Conservation (phyloP, 2,797 vertebrate genomes). For the Podarcis siculus region DNA sequence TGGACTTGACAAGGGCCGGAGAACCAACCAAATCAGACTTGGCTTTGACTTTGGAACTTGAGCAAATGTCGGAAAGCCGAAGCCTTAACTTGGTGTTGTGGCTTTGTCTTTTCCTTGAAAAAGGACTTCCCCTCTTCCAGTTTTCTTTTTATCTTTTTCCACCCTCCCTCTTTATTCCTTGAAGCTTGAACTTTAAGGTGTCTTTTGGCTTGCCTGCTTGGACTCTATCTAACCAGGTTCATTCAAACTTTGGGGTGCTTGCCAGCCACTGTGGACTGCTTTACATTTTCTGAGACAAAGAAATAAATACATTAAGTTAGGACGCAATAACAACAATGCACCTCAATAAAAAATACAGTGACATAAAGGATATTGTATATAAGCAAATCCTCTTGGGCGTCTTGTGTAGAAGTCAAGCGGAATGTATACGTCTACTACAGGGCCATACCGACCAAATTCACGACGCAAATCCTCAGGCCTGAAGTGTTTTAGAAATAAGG, state of each 20-base stretch:
- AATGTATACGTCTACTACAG: constrained; percentile 97
- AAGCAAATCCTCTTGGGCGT: constrained; percentile 95
- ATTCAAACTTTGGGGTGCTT: constrained; percentile 86
- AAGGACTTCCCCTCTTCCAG: constrained; percentile 80
- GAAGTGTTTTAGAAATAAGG: constrained; percentile 80
- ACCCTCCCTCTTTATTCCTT: constrained; percentile 87
- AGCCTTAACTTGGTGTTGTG: constrained; percentile 84
- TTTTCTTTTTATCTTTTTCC: constrained; percentile 89
- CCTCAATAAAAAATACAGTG: constrained; percentile 54
- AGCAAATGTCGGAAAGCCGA: constrained; percentile 84
- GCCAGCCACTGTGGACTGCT: constrained; percentile 89
- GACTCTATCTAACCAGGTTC: constrained; percentile 89
- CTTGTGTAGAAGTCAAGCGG: constrained; percentile 97
- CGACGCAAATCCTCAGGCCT: constrained; percentile 97
- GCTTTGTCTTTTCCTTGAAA: constrained; percentile 84
- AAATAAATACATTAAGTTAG: constrained; percentile 94
- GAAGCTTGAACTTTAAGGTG: constrained; percentile 86
- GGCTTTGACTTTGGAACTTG: constrained; percentile 84
- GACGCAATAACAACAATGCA: constrained; percentile 70
- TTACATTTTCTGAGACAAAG: constrained; percentile 94
- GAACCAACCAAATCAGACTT: constrained; percentile 80
- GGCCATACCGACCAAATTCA: constrained; percentile 96
- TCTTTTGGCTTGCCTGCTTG: constrained; percentile 84
- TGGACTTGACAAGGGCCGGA: constrained; percentile 81
- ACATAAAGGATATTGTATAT: constrained; percentile 97